Evolutionary conservation across 2,797 vertebrate species (phyloP), one percentile per base, ranked within the genome.

Genomic region (Saxicola maurus): DNA sequence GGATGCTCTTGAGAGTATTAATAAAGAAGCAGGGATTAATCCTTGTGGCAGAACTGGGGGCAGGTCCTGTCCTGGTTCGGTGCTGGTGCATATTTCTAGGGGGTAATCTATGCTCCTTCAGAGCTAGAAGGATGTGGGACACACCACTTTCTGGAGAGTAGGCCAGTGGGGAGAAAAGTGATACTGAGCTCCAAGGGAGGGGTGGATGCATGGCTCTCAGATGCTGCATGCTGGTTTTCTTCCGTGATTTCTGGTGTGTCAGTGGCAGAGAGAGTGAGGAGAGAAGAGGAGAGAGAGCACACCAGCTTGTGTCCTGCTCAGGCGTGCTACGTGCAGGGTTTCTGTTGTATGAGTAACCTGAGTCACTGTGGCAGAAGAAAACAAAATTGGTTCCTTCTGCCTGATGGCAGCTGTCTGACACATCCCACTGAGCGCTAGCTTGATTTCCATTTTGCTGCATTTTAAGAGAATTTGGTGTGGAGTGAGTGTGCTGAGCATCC

Each of bases 331-430:
- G 25, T 80, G 84, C 75, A 48, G 75, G 78, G 23, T 66, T 61
- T 71, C 25, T 0, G 0, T n/a, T 13, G 0, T 6, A 0, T 17
- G 57, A 74, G 42, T 65, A n/a, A 49, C 56, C 27, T 0, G 10
- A 90, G 45, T 77, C 74, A 46, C 52, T 73, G 80, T 79, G 65
- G 65, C 68, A 88, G 92, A 84, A 94, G 83, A 75, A 77, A 84
- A 68, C 3, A 1, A 74, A 90, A 90, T 84, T 48, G 46, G 27
- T 66, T 89, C 77, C 49, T 65, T 61, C 69, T 65, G 71, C 56
- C 67, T 73, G 73, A 24, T 35, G 65, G 89, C 68, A 89, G 84
- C 78, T 72, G 62, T 55, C 57, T 87, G 82, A n/a, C 1, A 3
- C 0, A 0, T 83, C 81, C 78, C 8, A 25, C 78, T 71, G 61